Conservation (phyloP, 2,797 vertebrate genomes). For the Galaxias olidus region DNA sequence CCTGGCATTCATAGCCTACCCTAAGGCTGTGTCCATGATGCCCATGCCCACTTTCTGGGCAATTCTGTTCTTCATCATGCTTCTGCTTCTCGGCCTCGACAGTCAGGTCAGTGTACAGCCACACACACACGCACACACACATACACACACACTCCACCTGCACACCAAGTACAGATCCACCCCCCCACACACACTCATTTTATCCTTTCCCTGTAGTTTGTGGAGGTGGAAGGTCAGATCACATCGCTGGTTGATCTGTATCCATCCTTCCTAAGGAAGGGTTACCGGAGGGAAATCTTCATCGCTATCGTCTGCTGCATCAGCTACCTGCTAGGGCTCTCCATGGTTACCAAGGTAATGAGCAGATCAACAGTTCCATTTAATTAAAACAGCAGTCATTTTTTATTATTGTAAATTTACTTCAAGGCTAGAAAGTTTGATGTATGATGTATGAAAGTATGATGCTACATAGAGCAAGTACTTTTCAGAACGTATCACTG, state of each 20-base stretch:
- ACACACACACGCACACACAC: neutral
- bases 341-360: constrained; percentile 96
- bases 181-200: neutral
- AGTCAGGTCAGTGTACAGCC: constrained; percentile 86
- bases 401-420: no score
- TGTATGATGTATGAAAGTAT: no score
- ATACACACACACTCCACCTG: neutral
- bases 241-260: constrained; percentile 99
- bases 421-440: no score
- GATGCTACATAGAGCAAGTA: no score
- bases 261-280: constrained; percentile 99
- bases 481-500: no score
- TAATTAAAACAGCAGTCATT: no score
- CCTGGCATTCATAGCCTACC: constrained; percentile 98
- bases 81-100: constrained; percentile 99
- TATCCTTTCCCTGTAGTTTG: constrained; percentile 79
- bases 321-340: constrained; percentile 98
- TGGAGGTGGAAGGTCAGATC: constrained; percentile 99
- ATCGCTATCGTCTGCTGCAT: constrained; percentile 95
- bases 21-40: constrained; percentile 99
- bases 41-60: constrained; percentile 97
- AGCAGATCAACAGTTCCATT: neutral
- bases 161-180: neutral
- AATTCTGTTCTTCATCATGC: constrained; percentile 98
- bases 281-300: constrained; percentile 99